These are phyloP conservation scores for Caenorhabditis imperialis DNA, from an alignment of 2,888 invertebrate species.

Conservation along the genomic window DNA sequence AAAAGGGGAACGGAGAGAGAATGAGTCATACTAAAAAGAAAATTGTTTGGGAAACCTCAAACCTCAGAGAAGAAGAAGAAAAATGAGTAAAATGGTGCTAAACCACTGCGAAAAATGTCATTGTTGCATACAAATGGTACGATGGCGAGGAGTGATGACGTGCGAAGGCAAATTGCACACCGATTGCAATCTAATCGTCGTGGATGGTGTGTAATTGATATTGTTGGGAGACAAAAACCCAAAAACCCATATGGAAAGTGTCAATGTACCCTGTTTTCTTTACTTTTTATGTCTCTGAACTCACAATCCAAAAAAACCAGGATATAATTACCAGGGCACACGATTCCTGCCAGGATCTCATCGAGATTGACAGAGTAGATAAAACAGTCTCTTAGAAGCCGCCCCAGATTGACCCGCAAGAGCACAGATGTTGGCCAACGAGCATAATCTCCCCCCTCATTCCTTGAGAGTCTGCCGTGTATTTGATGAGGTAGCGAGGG, in stretches of 20 bases:
- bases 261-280: no score
- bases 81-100: not conserved
- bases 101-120: not conserved
- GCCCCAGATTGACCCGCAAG: slow-evolving; percentile 38
- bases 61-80: no score
- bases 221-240: not conserved
- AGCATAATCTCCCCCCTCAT: slow-evolving; percentile 17
- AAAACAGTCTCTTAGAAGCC: slow-evolving; percentile 41
- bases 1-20: no score
- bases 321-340: no score
- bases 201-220: slow-evolving; percentile 8
- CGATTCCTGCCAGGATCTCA: slow-evolving; percentile 21
- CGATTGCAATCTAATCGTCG: slow-evolving; percentile 22
- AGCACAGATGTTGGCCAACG: slow-evolving; percentile 49
- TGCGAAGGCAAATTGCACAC: slow-evolving; percentile 29
- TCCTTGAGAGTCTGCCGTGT: not conserved
- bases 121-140: not conserved
- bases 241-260: no score
- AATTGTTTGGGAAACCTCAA: no score
- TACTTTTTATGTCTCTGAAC: no score
- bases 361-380: slow-evolving; percentile 42
- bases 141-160: slow-evolving; percentile 26
- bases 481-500: not conserved
- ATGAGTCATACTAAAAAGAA: no score
- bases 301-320: no score